Base-by-base conservation (phyloP, 2,113 vertebrate genomes). In the Mionectes macconnelli region DNA sequence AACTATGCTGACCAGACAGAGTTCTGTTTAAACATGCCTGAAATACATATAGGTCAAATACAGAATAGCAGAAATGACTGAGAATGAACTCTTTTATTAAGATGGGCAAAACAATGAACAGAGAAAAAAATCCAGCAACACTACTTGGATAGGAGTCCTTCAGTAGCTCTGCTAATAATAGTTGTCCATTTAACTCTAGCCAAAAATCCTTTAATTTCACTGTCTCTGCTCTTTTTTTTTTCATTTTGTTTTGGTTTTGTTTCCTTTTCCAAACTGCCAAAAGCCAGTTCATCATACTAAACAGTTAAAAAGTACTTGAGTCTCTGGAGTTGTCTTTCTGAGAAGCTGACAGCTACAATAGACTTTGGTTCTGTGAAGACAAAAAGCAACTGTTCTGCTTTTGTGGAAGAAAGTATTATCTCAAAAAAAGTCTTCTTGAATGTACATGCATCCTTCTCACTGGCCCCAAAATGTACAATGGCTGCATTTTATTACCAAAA, bases 351-450 rank as follows among this genome's bases (percentile, higher is more conserved):
- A 88, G 39, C 52, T 59, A 85, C 79, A 93, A 86, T n/a, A 80
- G 85, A 40, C 50, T 83, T 83, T 1, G 4, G 30, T 87, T 87
- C n/a, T 91, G 42, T 72, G 75, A 85, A 89, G 63, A 96, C 91
- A 96, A 91, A 95, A 94, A 93, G 56, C 79, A 86, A 93, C 82
- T 94, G 75, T 96, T 96, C 72, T 86, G 59, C 47, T 88, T 70
- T 83, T 77, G 85, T 94, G 60, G 70, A 74, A 93, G 39, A 23
- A 74, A 74, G 47, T 63, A 47, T 81, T 95, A 89, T 90, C 84
- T 88, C 63, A 30, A 70, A 68, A 70, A 95, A 70, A 55, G 67
- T 80, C 81, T 83, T 93, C 91, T 91, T 91, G 84, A 87, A 79
- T 96, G 70, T 85, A 45, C 89, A 6, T 49, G 19, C 22, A 8